These are phyloP conservation scores for Morone saxatilis DNA, from an alignment of 2,113 vertebrate genomes.

Conservation along the genomic window DNA sequence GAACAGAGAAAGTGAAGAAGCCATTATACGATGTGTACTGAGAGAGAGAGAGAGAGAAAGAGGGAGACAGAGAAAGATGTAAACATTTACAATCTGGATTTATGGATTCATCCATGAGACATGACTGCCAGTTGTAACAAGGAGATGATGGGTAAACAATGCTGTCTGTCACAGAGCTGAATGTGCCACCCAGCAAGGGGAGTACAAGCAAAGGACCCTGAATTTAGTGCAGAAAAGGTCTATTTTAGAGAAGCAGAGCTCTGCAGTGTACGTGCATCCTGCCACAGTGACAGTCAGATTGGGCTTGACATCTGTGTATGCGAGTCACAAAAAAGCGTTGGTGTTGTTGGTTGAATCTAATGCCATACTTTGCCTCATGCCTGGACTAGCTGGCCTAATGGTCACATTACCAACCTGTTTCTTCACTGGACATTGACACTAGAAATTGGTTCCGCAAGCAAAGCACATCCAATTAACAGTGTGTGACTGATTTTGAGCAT, in stretches of 20 bases:
- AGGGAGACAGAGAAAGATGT: not conserved
- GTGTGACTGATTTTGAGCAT: not conserved
- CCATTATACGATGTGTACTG: not conserved
- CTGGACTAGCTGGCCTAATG: not conserved
- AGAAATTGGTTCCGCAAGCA: not conserved
- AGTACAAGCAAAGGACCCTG: not conserved
- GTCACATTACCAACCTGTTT: constrained; percentile 12
- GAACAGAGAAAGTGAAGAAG: constrained; percentile 13
- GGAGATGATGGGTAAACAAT: constrained; percentile 32
- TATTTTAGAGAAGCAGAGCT: not conserved
- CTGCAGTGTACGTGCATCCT: not conserved
- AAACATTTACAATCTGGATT: constrained; percentile 51
- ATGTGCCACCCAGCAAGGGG: not conserved
- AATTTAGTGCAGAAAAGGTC: not conserved
- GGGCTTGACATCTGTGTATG: not conserved
- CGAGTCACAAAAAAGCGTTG: not conserved
- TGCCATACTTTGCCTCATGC: not conserved
- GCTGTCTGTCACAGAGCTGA: constrained; percentile 31
- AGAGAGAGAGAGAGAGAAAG: too few relatives aligned
- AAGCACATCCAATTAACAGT: constrained; percentile 29
- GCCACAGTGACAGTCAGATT: not conserved
- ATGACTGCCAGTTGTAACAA: constrained; percentile 28
- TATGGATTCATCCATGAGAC: constrained; percentile 38
- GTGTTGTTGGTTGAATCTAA: not conserved
- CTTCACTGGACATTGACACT: not conserved